A percentile compares a stretch with the other conserved stretches of the same genome.
These are phyloP conservation scores for Leptothorax acervorum DNA, from an alignment of 2,888 invertebrate genomes.

Conservation along the genomic window DNA sequence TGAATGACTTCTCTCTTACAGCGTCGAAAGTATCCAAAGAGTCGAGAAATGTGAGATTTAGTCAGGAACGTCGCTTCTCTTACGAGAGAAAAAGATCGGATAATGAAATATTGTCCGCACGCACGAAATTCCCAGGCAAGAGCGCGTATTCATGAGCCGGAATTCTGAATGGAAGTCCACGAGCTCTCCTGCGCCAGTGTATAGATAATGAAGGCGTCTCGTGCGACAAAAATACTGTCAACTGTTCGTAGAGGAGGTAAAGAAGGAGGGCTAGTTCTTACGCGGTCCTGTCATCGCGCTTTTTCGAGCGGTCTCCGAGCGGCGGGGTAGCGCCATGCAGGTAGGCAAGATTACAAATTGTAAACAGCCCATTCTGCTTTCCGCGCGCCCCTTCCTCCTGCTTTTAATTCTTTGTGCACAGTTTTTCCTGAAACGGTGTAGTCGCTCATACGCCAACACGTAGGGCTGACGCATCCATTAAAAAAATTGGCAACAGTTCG, in stretches of 20 bases:
- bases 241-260: conserved; percentile 68
- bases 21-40: conserved; percentile 19
- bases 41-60: conserved; percentile 39
- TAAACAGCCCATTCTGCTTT: conserved; percentile 75
- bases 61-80: conserved; percentile 23
- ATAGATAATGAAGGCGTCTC: conserved; percentile 83
- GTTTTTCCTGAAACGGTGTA: conserved; percentile 15
- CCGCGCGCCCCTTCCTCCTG: background rate
- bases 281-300: conserved; percentile 71
- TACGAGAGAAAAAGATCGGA: conserved; percentile 34
- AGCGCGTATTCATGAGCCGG: conserved; percentile 80
- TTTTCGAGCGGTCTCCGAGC: conserved; percentile 78
- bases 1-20: conserved; percentile 24
- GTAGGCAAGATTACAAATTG: conserved; percentile 82
- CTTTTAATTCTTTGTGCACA: conserved; percentile 3
- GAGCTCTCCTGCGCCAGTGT: conserved; percentile 71
- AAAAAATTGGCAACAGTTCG: background rate
- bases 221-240: conserved; percentile 81
- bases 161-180: conserved; percentile 80
- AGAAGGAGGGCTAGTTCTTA: conserved; percentile 64
- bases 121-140: conserved; percentile 66
- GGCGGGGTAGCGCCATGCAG: conserved; percentile 75
- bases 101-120: conserved; percentile 57
- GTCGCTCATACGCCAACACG: background rate
- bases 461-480: background rate